Evolutionary conservation across 2,888 invertebrate genomes (phyloP).

Genomic region (Phyto melanocephala): DNA sequence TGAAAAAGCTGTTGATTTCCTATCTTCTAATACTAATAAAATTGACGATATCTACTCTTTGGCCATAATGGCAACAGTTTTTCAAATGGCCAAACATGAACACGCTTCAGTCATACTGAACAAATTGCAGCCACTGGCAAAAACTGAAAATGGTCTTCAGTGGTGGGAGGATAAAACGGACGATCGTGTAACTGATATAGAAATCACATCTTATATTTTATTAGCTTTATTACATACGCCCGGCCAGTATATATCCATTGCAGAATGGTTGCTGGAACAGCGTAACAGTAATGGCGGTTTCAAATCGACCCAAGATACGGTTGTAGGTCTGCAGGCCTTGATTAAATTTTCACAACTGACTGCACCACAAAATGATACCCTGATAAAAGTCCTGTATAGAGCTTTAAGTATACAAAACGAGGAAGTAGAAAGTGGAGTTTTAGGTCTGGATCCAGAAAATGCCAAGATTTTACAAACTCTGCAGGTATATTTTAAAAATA

Average conservation of each 20-base stretch:
- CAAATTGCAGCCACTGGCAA: conserved; percentile 76
- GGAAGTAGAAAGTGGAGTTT: neutral
- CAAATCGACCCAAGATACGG: conserved; percentile 86
- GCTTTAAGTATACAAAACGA: neutral
- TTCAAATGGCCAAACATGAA: conserved; percentile 86
- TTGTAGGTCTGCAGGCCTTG: conserved; percentile 84
- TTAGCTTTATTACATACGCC: conserved; percentile 80
- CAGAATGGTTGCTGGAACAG: conserved; percentile 86
- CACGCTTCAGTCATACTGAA: conserved; percentile 79
- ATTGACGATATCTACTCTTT: conserved; percentile 86
- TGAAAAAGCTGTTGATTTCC: conserved; percentile 86
- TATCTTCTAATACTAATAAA: conserved; percentile 83
- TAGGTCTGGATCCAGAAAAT: neutral
- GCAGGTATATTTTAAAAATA: neutral
- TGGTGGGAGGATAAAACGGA: conserved; percentile 85
- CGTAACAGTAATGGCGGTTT: conserved; percentile 84
- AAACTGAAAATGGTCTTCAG: conserved; percentile 80
- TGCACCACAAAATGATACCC: neutral
- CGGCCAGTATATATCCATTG: conserved; percentile 79
- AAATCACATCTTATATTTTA: conserved; percentile 92
- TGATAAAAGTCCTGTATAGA: neutral
- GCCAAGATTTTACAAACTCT: neutral
- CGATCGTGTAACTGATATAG: conserved; percentile 81
- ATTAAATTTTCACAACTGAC: conserved; percentile 80
- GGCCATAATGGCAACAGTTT: conserved; percentile 86